Base-by-base conservation (phyloP, 2,797 vertebrate species). In the Malurus leucopterus region DNA sequence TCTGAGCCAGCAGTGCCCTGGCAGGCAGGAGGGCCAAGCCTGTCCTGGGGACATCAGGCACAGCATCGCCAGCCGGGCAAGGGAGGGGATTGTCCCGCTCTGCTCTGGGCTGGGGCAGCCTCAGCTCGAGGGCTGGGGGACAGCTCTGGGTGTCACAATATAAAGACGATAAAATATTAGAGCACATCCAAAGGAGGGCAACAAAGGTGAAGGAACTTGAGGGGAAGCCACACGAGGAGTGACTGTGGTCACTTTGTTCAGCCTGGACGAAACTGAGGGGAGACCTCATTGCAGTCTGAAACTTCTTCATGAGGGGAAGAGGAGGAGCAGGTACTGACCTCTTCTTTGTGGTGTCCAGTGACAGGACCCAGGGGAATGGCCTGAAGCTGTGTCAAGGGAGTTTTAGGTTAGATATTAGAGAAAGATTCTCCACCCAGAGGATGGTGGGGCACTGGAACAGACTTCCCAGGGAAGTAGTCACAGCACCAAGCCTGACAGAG, bases 41-140 rank as follows among this genome's bases (percentile, higher is more conserved):
- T 58, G n/a, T 51, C 15, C 46, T 58, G 61, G 8, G 23, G 0
- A 2, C 7, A 44, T 9, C 53, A 74, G 38, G 38, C 38, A 44
- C 61, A 83, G 38, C 53, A 65, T n/a, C 2, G 0, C 18, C 38
- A 65, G 10, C n/a, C 0, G 0, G 46, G 38, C 1, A 74, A 51
- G 27, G 32, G 2, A 65, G 19, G 13, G 13, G 29, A 51, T 67
- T 67, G 13, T 59, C 29, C 13, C 0, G 0, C 15, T 50, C 44
- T 82, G 36, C 11, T 57, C 22, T 73, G 27, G 0, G 0, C 23
- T 51, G n/a, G n/a, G 18, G 4, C 0, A 0, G 19, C n/a, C 27
- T 38, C 27, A 38, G 4, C 15, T 83, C 0, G 0, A 32, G 19
- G 20, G 1, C 27, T 51, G 38, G 2, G 4, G 2, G 5, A n/a